These are phyloP conservation scores for Leucophenga montana DNA, from an alignment of 2,888 invertebrate genomes.

Conservation along the genomic window DNA sequence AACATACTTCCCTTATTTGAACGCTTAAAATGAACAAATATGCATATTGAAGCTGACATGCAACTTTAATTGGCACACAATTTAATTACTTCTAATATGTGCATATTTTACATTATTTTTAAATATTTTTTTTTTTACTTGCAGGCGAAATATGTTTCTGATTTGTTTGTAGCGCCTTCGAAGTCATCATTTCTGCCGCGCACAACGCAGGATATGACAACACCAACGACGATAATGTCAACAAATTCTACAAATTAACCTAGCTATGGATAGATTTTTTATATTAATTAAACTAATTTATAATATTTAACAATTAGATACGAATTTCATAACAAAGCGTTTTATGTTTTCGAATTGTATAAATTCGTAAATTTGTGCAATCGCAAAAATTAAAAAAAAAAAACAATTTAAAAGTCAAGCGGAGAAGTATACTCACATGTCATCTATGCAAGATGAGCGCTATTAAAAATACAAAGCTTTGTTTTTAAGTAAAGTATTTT, in stretches of 20 bases:
- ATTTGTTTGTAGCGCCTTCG: slow-evolving; percentile 60
- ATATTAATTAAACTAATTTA: background rate
- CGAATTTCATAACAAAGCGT: too few species aligned
- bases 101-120: background rate
- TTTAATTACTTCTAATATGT: background rate
- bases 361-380: background rate
- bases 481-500: background rate
- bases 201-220: slow-evolving; percentile 61
- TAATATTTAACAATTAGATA: background rate
- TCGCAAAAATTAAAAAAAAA: background rate
- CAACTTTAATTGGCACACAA: background rate
- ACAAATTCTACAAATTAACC: slow-evolving; percentile 48
- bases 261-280: background rate
- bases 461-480: slow-evolving; percentile 1
- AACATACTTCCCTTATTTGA: too few species aligned
- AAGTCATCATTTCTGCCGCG: slow-evolving; percentile 60
- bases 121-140: slow-evolving; percentile 44
- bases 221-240: slow-evolving; percentile 54
- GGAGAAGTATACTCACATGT: background rate
- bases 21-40: too few species aligned
- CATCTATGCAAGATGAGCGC: background rate
- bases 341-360: too few species aligned
- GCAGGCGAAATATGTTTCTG: slow-evolving; percentile 71
- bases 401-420: background rate
- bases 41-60: background rate